Percentiles rank a stretch among this genome's conserved stretches.
phyloP scores from a whole-genome alignment of 2,888 invertebrate species.

The Chydorus sphaericus region DNA sequence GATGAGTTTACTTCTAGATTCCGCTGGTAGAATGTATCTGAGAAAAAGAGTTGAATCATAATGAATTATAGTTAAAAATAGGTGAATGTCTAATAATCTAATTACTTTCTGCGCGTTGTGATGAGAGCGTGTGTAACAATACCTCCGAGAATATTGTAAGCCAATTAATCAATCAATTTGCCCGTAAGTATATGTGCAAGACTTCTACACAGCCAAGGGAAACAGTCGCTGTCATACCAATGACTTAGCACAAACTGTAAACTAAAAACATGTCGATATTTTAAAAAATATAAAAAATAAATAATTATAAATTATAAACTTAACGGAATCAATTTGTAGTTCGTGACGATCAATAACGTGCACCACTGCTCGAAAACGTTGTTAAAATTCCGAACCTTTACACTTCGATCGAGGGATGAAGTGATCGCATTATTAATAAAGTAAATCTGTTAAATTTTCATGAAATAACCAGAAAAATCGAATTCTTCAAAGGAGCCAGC shows the following conservation, averaged over 20 bases:
- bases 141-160: conserved; percentile 81
- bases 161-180: conserved; percentile 65
- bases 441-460: too few relatives aligned
- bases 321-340: conserved; percentile 80
- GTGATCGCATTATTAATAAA: too few relatives aligned
- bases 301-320: conserved; percentile 35
- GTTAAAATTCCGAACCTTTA: conserved; percentile 98
- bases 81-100: background rate
- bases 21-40: conserved; percentile 69
- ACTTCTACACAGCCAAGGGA: conserved; percentile 89
- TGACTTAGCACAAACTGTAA: conserved; percentile 54
- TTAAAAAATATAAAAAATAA: too few relatives aligned
- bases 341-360: conserved; percentile 92
- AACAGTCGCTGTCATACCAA: conserved; percentile 73
- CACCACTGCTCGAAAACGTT: conserved; percentile 95
- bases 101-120: conserved; percentile 60
- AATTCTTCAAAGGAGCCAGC: too few relatives aligned
- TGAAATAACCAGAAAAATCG: too few relatives aligned
- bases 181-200: conserved; percentile 83
- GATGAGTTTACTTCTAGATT: conserved; percentile 76
- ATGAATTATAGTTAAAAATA: background rate
- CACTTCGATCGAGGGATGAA: conserved; percentile 91
- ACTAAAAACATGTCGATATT: background rate
- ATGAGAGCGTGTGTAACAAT: conserved; percentile 86
- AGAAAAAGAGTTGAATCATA: background rate